These are phyloP conservation scores for Shinisaurus crocodilurus DNA, from an alignment of 2,113 vertebrate species.

Conservation along the genomic window DNA sequence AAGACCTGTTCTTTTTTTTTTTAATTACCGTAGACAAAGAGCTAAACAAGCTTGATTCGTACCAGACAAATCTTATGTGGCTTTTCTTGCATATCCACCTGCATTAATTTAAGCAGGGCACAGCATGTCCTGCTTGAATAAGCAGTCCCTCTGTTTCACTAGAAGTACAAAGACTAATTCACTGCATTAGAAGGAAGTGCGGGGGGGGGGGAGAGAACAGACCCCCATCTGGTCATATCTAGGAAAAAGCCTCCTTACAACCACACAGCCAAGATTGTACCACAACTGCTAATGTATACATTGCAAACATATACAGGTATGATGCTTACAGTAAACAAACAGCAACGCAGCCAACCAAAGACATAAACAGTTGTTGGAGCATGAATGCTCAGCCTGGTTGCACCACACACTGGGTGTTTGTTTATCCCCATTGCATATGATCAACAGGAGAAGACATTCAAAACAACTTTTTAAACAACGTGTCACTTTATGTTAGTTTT, in stretches of 20 bases:
- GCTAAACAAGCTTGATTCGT: constrained; percentile 34
- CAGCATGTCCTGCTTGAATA: constrained; percentile 41
- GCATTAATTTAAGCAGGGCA: constrained; percentile 41
- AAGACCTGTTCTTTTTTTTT: constrained; percentile 31
- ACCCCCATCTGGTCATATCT: constrained; percentile 45
- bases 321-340: constrained; percentile 72
- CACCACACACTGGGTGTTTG: constrained; percentile 68
- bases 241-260: constrained; percentile 38
- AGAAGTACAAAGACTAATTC: constrained; percentile 59
- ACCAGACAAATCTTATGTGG: constrained; percentile 22
- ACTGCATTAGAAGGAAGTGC: neutral
- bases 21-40: constrained; percentile 50
- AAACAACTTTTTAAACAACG: constrained; percentile 73
- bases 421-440: constrained; percentile 67
- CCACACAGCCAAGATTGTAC: constrained; percentile 38
- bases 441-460: constrained; percentile 65
- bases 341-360: constrained; percentile 64
- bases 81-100: constrained; percentile 44
- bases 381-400: constrained; percentile 58
- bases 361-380: constrained; percentile 66
- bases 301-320: constrained; percentile 69
- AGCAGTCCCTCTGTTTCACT: constrained; percentile 44
- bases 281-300: constrained; percentile 58
- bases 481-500: constrained; percentile 68
- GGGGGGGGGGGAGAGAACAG: neutral